Evolutionary conservation across 2,113 vertebrate species (phyloP).

Genomic region (Anarrhichthys ocellatus): DNA sequence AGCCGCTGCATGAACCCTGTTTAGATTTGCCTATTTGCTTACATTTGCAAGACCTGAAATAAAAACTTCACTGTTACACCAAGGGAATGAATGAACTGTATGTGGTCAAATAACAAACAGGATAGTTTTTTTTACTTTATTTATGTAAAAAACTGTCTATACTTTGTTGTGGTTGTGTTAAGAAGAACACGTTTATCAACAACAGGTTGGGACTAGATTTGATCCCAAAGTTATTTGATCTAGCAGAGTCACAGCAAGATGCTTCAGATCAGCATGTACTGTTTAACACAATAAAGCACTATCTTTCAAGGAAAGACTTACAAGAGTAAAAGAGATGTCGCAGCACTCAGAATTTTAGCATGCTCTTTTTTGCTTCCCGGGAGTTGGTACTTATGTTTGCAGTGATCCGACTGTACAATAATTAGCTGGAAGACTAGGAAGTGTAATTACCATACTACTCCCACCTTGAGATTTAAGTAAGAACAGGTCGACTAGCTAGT

Average conservation of each 20-base stretch:
- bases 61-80: not conserved
- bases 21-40: constrained; percentile 28
- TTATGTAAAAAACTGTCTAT: not conserved
- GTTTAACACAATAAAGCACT: not conserved
- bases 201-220: not conserved
- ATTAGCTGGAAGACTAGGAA: constrained; percentile 58
- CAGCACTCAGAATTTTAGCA: constrained; percentile 12
- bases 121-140: not conserved
- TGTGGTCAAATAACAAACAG: not conserved
- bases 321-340: constrained; percentile 6
- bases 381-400: constrained; percentile 57
- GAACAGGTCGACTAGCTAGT: constrained; percentile 49
- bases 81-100: not conserved
- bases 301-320: constrained; percentile 1
- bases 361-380: not conserved
- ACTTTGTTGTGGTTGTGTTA: not conserved
- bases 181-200: not conserved
- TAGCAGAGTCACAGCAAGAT: not conserved
- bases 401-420: constrained; percentile 51
- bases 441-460: constrained; percentile 58
- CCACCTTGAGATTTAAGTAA: constrained; percentile 47
- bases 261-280: not conserved
- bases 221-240: not conserved
- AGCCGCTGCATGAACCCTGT: not conserved
- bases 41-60: constrained; percentile 32